Evolutionary conservation across 2,113 vertebrate species (phyloP), one percentile per base, ranked within the genome.

Genomic region (Leucoraja erinaceus): DNA sequence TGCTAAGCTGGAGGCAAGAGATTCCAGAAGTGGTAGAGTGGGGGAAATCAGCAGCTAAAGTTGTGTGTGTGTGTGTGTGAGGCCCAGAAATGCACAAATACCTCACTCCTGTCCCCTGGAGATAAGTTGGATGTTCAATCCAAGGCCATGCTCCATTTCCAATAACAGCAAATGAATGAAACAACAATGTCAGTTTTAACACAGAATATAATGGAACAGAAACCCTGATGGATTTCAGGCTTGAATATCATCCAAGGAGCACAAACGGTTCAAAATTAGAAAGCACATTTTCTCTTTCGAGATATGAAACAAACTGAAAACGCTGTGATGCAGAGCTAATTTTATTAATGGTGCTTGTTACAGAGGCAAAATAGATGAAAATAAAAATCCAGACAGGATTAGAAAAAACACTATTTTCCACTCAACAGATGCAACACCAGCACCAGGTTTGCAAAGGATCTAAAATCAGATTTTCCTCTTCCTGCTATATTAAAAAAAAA

Each of bases 331-430:
- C 90, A 91, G 90, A 47, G 68, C 90, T 91, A 91, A 91, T 91
- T 91, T 91, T 91, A 91, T 91, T 91, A 91, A 91, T 91, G 68
- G 68, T 72, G 47, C 22, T 47, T 54, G 90, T 91, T 91, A 91
- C 66, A 91, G 68, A 72, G 77, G 38, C 90, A 91, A 91, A 91
- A 72, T 25, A 68, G 16, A 70, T 90, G 20, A 90, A 91, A 91
- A 91, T 74, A 91, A 91, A 91, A 91, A 91, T 74, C 70, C 38
- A 72, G 90, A 91, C 66, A 91, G 20, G 38, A 54, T 91, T 38
- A 59, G 90, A 47, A 91, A 91, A 54, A 20, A 66, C 20, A 72
- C 14, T 81, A 54, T 91, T 91, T 33, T 54, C 90, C 90, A 91
- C 68, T 54, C 33, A 72, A 91, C 90, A 70, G 68, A 74, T 91